Evolutionary conservation across 92 coral and sea anemone genomes (phyloP), one percentile per base, ranked within the genome.

Genomic region (Zoanthus sansibaricus): DNA sequence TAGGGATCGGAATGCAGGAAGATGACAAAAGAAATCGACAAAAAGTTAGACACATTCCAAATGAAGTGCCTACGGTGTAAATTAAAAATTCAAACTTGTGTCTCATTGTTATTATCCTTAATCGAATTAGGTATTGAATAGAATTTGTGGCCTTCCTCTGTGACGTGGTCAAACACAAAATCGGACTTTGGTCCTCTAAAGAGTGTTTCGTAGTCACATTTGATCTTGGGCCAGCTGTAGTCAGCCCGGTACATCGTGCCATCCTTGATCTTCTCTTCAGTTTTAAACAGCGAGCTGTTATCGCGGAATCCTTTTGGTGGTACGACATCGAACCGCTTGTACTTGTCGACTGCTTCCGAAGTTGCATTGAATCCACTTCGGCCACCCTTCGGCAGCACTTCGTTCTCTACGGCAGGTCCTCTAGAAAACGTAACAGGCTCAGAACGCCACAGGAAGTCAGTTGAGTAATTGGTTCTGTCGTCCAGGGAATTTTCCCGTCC

Each of bases 301-400:
- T 94, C 99, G 72, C 92, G 90, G 86, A 87, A 94, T 93, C 95
- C 93, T 82, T 82, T 94, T 15, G 99, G 86, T 5, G 99, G 99
- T 7, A 92, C 87, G 0, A 92, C 96, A 42, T 94, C 92, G 86
- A 94, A 95, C 33, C 97, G 87, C 88, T 93, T 93, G 87, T 96
- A 96, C 48, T 93, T 93, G 88, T 96, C 99, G 58, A 96, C 87
- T 72, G 94, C 92, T 86, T 96, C 99, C 42, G 99, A 94, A 46
- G 93, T 96, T 37, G 83, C 93, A n/a, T 90, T 87, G 68, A 87
- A 86, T 9, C 61, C 56, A 48, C 82, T 67, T 49, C 75, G 87
- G 17, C 77, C 89, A 4, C 83, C 86, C 42, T 82, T 89, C 46
- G 96, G 99, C 54, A 96, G 89, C 16, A 96, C 92, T 31, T 96